These are phyloP conservation scores for Drosophila borealis DNA, from an alignment of 2,888 invertebrate genomes.

Conservation along the genomic window DNA sequence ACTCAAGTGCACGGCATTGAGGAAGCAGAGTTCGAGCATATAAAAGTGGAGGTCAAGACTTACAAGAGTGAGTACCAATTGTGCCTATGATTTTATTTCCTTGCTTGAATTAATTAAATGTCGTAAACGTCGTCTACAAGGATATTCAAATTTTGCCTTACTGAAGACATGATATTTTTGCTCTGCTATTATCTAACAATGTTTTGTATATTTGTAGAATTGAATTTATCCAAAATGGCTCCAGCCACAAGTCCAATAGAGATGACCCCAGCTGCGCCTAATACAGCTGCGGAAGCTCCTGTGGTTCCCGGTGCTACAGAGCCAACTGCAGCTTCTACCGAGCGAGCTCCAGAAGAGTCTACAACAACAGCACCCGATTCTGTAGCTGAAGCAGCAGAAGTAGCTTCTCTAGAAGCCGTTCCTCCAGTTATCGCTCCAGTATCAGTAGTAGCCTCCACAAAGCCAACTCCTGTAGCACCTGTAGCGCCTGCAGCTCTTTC, in stretches of 20 bases:
- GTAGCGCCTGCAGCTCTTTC: not conserved
- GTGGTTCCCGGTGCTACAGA: too few species aligned
- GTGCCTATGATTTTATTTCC: too few species aligned
- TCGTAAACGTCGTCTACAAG: too few species aligned
- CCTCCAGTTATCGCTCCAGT: too few species aligned
- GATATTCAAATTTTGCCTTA: too few species aligned
- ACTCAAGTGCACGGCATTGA: conserved; percentile 42
- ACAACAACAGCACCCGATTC: not conserved
- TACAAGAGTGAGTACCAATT: conserved; percentile 47
- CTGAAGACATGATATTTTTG: too few species aligned
- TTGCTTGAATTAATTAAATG: too few species aligned
- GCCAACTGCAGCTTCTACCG: not conserved
- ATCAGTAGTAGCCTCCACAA: not conserved
- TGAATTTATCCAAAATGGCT: not conserved
- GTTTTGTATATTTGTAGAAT: conserved; percentile 5
- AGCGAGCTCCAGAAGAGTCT: not conserved
- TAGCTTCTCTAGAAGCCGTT: not conserved
- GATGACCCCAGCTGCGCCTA: not conserved
- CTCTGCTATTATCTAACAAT: not conserved
- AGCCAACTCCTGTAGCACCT: not conserved
- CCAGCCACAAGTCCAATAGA: not conserved
- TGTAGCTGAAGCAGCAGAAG: not conserved
- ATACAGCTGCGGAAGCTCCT: not conserved
- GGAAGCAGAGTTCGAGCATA: conserved; percentile 11
- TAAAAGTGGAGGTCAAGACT: conserved; percentile 56